Evolutionary conservation across 2,888 invertebrate species (phyloP), one percentile per base, ranked within the genome.

Genomic region (Prostheceraeus crozeri): DNA sequence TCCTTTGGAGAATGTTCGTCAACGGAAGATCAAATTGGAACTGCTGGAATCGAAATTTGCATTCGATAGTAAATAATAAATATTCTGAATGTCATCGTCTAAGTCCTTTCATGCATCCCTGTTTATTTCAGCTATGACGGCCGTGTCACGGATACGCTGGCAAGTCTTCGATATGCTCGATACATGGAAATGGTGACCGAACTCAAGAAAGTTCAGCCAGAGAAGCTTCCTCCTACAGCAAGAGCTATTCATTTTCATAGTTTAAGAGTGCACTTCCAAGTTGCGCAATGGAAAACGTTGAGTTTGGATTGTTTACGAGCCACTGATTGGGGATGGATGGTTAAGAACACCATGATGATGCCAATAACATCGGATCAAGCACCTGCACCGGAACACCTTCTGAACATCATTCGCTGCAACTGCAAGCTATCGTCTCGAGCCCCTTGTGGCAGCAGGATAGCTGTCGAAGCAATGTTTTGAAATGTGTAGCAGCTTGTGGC

Each of bases 361-460:
- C 33, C 33, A 33, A n/a, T 33, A n/a, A 33, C 10, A n/a, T 10
- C 33, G n/a, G 10, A 33, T n/a, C 10, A 8, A 8, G 33, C 33
- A 8, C 10, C 33, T 10, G 33, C 45, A 40, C 8, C 45, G 21
- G 45, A 40, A 14, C 21, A 14, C 21, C 14, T 40, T 23, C 45
- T 40, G 19, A 40, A 40, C 45, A 23, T 40, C 21, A 40, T 40
- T 40, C 45, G 45, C 45, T 40, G 45, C 45, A 40, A 23, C 45
- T 40, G 45, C 45, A 40, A 40, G 21, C n/a, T 23, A 40, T 14
- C 45, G 21, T 40, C 6, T 23, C n/a, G 21, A 23, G 21, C n/a
- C 21, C n/a, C 45, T 14, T 40, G 45, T 40, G 45, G 45, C 45
- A 40, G 19, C n/a, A 14, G 21, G 21, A 14, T 40, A 40, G 45